phyloP scores from a whole-genome alignment of 2,113 vertebrate species.

The Syrrhaptes paradoxus region DNA sequence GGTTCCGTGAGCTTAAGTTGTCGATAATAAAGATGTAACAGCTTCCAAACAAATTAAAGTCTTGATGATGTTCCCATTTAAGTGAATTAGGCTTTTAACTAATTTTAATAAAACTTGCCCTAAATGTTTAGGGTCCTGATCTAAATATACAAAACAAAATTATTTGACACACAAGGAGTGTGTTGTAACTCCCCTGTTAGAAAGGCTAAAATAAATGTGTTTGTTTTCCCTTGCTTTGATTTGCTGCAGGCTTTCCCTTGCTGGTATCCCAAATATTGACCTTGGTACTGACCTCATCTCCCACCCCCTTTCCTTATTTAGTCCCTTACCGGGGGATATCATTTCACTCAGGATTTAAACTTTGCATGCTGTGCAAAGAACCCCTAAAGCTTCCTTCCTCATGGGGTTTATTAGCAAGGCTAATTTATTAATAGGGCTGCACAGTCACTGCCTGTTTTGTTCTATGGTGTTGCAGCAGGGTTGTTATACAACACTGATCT shows the following conservation, averaged over 20 bases:
- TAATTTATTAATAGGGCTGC: neutral
- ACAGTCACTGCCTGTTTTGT: neutral
- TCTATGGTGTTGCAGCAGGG: neutral
- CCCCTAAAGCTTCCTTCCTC: neutral
- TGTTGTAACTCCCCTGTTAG: neutral
- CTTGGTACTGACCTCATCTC: neutral
- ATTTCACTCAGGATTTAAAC: neutral
- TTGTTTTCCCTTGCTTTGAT: neutral
- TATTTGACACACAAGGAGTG: neutral
- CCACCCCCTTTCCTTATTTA: neutral
- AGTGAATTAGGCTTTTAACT: neutral
- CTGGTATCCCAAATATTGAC: rapidly evolving
- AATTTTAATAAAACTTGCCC: slow-evolving; percentile 37
- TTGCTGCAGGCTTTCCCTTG: neutral
- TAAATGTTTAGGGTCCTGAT: neutral
- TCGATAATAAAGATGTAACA: slow-evolving; percentile 45
- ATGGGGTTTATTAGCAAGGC: neutral
- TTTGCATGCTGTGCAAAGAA: neutral
- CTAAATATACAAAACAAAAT: neutral
- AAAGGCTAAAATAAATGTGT: neutral
- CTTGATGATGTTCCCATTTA: slow-evolving; percentile 28
- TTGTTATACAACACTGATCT: neutral
- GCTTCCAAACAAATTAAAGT: slow-evolving; percentile 33
- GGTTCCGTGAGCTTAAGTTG: slow-evolving; percentile 23
- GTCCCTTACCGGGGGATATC: neutral